These are phyloP conservation scores for Sepioteuthis lessoniana DNA, from an alignment of 2,888 invertebrate genomes.

Conservation along the genomic window DNA sequence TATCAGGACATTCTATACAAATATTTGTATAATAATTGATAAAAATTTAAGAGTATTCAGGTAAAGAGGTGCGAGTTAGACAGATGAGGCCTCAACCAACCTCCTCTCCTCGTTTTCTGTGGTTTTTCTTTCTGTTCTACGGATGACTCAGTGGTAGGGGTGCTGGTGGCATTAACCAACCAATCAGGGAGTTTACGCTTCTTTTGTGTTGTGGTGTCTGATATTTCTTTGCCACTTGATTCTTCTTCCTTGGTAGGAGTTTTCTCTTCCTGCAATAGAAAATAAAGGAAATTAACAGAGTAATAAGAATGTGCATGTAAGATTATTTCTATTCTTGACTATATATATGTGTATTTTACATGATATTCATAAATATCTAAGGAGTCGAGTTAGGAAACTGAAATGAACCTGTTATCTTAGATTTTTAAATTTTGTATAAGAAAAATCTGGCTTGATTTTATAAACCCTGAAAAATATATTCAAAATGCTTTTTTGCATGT, in stretches of 20 bases:
- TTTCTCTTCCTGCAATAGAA: slow-evolving; percentile 37
- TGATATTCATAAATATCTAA: too few species aligned
- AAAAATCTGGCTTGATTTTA: too few species aligned
- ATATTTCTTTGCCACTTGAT: slow-evolving; percentile 38
- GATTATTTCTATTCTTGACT: neutral
- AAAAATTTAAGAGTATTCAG: neutral
- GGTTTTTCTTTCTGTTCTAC: slow-evolving; percentile 43
- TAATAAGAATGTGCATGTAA: neutral
- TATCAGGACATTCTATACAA: neutral
- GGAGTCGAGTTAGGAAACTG: too few species aligned
- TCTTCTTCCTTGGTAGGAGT: neutral
- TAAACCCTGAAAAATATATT: too few species aligned
- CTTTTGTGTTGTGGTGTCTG: slow-evolving; percentile 8
- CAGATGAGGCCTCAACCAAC: neutral
- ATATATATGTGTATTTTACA: neutral
- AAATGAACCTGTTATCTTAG: too few species aligned
- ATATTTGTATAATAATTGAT: neutral
- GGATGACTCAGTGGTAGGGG: neutral
- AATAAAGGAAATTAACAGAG: neutral
- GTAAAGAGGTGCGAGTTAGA: neutral
- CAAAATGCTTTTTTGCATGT: too few species aligned
- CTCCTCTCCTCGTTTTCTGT: slow-evolving; percentile 43
- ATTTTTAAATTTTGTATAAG: too few species aligned
- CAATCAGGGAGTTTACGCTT: slow-evolving; percentile 46
- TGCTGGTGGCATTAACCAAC: neutral